phyloP scores from a whole-genome alignment of 2,113 vertebrate genomes.

The Pan troglodytes region NHGRI_mPanTro3-v2.1_pri NC_072410.2:12252501-12253000 shows the following conservation, averaged over 20 bases:
- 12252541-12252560: background rate
- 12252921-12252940: background rate
- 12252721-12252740: slow-evolving; percentile 41
- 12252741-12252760: background rate
- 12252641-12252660: background rate
- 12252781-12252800: background rate
- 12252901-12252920: background rate
- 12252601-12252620: background rate
- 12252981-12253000: background rate
- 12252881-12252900: background rate
- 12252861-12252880: background rate
- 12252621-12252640: background rate
- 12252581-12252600: too few species aligned
- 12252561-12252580: background rate
- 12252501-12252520: background rate
- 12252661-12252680: background rate
- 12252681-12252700: background rate
- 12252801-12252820: background rate
- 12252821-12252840: background rate
- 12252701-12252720: background rate
- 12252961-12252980: too few species aligned
- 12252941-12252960: fast-evolving
- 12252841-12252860: background rate
- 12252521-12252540: background rate
- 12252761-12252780: background rate